A percentile compares a stretch with the other conserved stretches of the same genome.
Conservation (phyloP, 2,888 invertebrate species). For the Drosophila diplacantha region DNA sequence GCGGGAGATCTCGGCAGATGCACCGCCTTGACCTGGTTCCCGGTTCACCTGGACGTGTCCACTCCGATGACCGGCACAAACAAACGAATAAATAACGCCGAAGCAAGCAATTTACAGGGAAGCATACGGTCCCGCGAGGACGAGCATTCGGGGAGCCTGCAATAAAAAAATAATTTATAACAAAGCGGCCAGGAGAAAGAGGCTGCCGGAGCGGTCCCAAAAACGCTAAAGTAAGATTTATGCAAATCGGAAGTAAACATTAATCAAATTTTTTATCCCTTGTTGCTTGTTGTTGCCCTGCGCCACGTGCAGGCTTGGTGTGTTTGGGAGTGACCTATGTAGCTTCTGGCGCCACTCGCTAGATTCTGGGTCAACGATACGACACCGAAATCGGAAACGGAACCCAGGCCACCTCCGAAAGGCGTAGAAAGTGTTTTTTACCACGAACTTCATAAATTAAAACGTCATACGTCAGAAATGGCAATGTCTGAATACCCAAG, state of each 20-base stretch:
- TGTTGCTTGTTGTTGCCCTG: constrained; percentile 20
- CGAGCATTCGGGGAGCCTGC: constrained; percentile 26
- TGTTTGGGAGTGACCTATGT: constrained; percentile 46
- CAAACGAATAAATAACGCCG: constrained; percentile 54
- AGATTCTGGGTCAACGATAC: constrained; percentile 62
- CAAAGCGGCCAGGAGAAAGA: constrained; percentile 42
- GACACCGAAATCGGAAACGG: constrained; percentile 28
- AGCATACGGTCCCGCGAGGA: constrained; percentile 38
- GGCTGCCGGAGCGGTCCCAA: constrained; percentile 42
- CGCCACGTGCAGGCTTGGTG: constrained; percentile 13
- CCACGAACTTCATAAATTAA: constrained; percentile 66
- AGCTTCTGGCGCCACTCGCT: constrained; percentile 61
- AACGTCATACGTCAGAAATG: constrained; percentile 66
- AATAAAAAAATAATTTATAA: constrained; percentile 71
- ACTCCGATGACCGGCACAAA: constrained; percentile 31
- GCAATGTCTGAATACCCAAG: constrained; percentile 11
- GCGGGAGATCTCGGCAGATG: constrained; percentile 10
- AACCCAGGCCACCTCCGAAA: constrained; percentile 32
- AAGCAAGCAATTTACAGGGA: constrained; percentile 44
- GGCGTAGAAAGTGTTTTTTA: constrained; percentile 36
- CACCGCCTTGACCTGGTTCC: constrained; percentile 51
- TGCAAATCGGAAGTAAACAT: constrained; percentile 77
- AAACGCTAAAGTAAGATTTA: constrained; percentile 76
- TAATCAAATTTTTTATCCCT: constrained; percentile 71
- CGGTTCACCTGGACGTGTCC: constrained; percentile 15